Evolutionary conservation across 2,888 invertebrate species (phyloP), one percentile per base, ranked within the genome.

Genomic region (Dorcus parallelipipedus): DNA sequence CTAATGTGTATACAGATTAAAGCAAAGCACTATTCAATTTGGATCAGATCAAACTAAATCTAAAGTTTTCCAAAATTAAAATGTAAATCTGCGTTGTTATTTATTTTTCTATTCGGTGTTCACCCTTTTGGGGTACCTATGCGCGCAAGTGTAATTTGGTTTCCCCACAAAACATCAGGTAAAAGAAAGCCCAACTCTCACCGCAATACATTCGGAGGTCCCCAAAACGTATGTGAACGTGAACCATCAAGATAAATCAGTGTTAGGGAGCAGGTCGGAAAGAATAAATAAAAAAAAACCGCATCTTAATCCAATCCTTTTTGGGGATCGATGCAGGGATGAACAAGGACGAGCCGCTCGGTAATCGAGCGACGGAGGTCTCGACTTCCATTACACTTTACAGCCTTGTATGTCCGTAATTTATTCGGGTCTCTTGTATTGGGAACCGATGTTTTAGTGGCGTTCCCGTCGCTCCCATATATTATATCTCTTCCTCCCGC

Each of bases 281-380:
- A 57, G 52, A 20, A 54, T 52, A 58, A 64, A 62, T 56, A 60
- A 56, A 64, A 64, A 62, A 63, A 66, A 62, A 61, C 59, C 66
- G 65, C 62, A 64, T 67, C 67, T 67, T 67, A 66, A 69, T 67
- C 67, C 69, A 67, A 66, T 67, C 62, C 62, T 66, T 67, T 67
- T 59, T 59, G 59, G n/a, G 60, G 58, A 60, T 64, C 62, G 60
- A 63, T 66, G 64, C 59, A 40, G 62, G 64, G 63, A 53, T 59
- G 63, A 66, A 64, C 66, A 57, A 64, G 66, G 61, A 62, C 33
- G 38, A 23, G 39, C 9, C 14, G 39, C 23, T 20, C 40, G 17
- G 38, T 23, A 47, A 54, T 33, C 26, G 26, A 63, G 63, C 58
- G 59, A 61, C 52, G 47, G 47, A 33, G 26, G 26, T 33, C 26